Base-by-base conservation (phyloP, 2,888 invertebrate genomes). In the Saturnia pavonia region DNA sequence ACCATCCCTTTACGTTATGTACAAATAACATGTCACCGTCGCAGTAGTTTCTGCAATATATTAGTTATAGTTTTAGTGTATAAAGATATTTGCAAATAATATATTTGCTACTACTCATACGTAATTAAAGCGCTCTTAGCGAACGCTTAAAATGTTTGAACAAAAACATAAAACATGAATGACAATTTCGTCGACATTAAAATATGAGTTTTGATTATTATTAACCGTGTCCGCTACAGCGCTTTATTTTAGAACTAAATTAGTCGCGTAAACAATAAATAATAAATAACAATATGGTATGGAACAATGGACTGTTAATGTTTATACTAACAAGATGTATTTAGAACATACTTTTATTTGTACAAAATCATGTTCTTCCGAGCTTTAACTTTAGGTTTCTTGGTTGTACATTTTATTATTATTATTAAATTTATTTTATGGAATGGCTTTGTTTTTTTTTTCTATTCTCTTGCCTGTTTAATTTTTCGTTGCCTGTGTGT, bases 301-400 rank as follows among this genome's bases (percentile, higher is more conserved):
- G 54, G 63, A 70, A 48, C 54, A 67, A 83, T 76, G 81, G 85
- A 84, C 84, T 85, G 84, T 85, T 82, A 80, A 73, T 77, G 74
- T 79, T 79, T 80, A 74, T 77, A 80, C 81, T 83, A 82, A 83
- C 79, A 76, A 75, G 25, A 76, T 79, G 75, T 73, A 73, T 73
- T 70, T 74, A 76, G 65, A 77, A 72, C 82, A 76, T 80, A 76
- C 72, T 80, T 77, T 80, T 77, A 79, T 86, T 86, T 92, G 88
- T 91, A 91, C 88, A 90, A 89, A 89, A 88, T 88, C 84, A 87
- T 88, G 91, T 92, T 94, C 93, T 94, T 92, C 91, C 90, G 88
- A 94, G 92, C 92, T 93, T 94, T 93, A 91, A 92, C 89, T 84
- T 80, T 91, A 91, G 57, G 87, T 89, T 90, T 89, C 87, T 91